A percentile compares a stretch with the other conserved stretches of the same genome.
These are phyloP conservation scores for Parasteatoda tepidariorum DNA, from an alignment of 1,140 invertebrate genomes.

Conservation along the genomic window DNA sequence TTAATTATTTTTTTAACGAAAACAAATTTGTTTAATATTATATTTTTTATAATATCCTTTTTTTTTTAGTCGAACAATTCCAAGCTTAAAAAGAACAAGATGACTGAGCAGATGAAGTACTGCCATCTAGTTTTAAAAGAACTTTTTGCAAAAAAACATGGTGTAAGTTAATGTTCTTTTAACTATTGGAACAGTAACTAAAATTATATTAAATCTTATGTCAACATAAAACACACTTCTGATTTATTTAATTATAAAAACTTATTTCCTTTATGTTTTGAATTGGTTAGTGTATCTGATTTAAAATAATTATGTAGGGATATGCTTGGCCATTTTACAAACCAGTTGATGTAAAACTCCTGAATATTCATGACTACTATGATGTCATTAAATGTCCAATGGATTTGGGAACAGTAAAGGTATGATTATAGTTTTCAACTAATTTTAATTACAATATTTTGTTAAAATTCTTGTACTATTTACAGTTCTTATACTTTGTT, in stretches of 20 bases:
- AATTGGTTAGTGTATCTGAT: no score
- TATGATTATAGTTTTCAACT: not conserved
- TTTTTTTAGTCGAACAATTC: conserved; percentile 64
- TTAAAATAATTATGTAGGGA: conserved; percentile 31
- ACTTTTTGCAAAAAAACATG: conserved; percentile 71
- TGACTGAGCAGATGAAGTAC: conserved; percentile 70
- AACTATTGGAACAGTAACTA: no score
- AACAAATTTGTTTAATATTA: not conserved
- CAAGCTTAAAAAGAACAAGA: conserved; percentile 69
- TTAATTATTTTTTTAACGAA: not conserved
- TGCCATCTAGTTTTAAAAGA: conserved; percentile 70
- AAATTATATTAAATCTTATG: no score
- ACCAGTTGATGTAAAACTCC: conserved; percentile 93
- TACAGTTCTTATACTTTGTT: not conserved
- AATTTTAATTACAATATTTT: not conserved
- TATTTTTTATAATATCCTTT: not conserved
- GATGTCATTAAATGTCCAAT: conserved; percentile 99
- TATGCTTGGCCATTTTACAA: conserved; percentile 99
- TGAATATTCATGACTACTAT: conserved; percentile 97
- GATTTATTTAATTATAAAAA: no score
- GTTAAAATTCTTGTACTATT: not conserved
- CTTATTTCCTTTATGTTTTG: no score
- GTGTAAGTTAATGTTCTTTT: conserved; percentile 68
- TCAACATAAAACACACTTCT: no score
- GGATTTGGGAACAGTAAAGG: conserved; percentile 96